Conservation (phyloP, 2,797 vertebrate species). For the Rhinatrema bivittatum region DNA sequence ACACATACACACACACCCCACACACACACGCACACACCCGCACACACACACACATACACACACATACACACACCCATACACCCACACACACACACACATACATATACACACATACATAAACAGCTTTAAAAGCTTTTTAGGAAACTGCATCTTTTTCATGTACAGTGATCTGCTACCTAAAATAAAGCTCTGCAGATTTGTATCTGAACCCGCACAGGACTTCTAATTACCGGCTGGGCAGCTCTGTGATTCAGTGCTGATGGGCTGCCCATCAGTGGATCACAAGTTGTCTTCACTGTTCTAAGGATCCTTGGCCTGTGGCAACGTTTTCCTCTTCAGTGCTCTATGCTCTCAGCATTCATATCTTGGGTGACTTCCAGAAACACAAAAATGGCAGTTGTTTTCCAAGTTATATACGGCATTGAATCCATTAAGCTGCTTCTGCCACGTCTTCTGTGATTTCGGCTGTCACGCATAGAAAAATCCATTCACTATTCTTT, state of each 20-base stretch:
- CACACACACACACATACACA: too few species aligned
- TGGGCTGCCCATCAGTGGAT: not conserved
- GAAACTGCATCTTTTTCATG: too few species aligned
- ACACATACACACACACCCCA: too few species aligned
- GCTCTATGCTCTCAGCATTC: conserved; percentile 21
- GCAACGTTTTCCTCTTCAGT: conserved; percentile 18
- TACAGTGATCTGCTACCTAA: too few species aligned
- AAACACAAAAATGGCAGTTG: conserved; percentile 21
- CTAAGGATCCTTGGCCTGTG: conserved; percentile 7
- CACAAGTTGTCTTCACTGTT: conserved; percentile 11
- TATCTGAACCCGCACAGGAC: conserved; percentile 2
- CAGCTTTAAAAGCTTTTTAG: too few species aligned
- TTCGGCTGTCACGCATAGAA: conserved; percentile 11
- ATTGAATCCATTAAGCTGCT: conserved; percentile 8
- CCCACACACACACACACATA: too few species aligned
- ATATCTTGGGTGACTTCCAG: conserved; percentile 18
- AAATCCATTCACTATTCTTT: conserved; percentile 15
- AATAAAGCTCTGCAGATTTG: not conserved
- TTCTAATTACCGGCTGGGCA: conserved; percentile 13
- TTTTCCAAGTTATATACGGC: conserved; percentile 26
- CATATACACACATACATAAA: too few species aligned
- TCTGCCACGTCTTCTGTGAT: conserved; percentile 17
- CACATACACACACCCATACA: too few species aligned
- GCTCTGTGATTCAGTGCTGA: not conserved
- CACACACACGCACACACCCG: too few species aligned